These are phyloP conservation scores for Conus ventricosus DNA, from an alignment of 1,140 invertebrate genomes.

Conservation along the genomic window DNA sequence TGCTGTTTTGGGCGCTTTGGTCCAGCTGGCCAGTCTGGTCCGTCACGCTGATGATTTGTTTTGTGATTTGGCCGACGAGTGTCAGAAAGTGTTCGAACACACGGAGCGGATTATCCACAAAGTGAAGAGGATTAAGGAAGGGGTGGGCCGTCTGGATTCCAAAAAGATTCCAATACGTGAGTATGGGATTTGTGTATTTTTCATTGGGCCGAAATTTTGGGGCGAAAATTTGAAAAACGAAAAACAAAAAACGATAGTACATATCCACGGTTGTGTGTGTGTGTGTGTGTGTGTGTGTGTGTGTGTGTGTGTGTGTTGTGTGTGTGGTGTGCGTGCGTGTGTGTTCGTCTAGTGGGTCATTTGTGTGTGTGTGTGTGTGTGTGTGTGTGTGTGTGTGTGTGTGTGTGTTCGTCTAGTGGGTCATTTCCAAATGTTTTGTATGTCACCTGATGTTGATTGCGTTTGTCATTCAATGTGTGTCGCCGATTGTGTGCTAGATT, in stretches of 20 bases:
- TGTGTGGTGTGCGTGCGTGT: background rate
- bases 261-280: no score
- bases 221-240: no score
- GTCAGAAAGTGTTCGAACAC: conserved; percentile 81
- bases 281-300: background rate
- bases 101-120: conserved; percentile 80
- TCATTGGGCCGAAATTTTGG: background rate
- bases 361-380: background rate
- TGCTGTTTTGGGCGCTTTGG: conserved; percentile 84
- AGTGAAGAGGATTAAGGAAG: conserved; percentile 80
- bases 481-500: no score
- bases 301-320: background rate
- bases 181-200: conserved; percentile 70
- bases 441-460: no score
- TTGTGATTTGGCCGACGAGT: conserved; percentile 82
- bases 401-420: no score
- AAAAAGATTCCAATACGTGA: conserved; percentile 90
- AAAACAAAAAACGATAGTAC: no score
- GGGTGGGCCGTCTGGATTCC: conserved; percentile 81
- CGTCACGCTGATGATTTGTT: conserved; percentile 86
- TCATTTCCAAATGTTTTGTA: no score
- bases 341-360: background rate
- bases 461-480: no score
- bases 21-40: conserved; percentile 85
- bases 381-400: background rate